Conservation (phyloP, 1,140 invertebrate species). For the Cepaea nemoralis region DNA sequence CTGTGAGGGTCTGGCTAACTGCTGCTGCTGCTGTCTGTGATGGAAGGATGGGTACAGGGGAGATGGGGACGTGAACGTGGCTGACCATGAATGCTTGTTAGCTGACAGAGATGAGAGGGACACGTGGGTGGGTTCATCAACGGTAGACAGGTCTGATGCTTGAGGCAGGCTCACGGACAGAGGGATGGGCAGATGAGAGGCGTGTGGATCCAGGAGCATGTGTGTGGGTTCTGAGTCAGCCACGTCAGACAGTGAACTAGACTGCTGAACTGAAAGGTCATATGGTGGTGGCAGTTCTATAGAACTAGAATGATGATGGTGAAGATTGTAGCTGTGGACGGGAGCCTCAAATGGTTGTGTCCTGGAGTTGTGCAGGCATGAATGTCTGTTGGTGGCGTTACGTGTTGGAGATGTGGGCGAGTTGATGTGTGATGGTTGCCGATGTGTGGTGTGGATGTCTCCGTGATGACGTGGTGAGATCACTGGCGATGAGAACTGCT, state of each 20-base stretch:
- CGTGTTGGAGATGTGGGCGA: neutral
- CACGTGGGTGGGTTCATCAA: slow-evolving; percentile 36
- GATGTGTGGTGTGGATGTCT: neutral
- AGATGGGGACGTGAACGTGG: slow-evolving; percentile 44
- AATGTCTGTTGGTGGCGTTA: neutral
- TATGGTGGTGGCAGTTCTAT: slow-evolving; percentile 28
- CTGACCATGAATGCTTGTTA: slow-evolving; percentile 33
- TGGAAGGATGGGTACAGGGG: slow-evolving; percentile 40
- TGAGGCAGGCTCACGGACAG: slow-evolving; percentile 21
- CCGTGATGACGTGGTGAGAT: neutral
- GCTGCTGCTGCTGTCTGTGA: neutral
- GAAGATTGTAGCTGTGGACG: neutral
- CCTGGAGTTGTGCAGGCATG: neutral
- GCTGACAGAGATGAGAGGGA: slow-evolving; percentile 28
- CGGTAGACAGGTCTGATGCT: neutral
- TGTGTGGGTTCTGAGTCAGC: slow-evolving; percentile 35
- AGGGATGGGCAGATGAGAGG: neutral
- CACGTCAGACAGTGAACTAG: neutral
- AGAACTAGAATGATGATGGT: neutral
- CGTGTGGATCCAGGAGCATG: slow-evolving; percentile 33
- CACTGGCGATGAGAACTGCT: neutral
- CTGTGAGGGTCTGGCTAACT: slow-evolving; percentile 31
- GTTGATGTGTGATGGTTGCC: neutral
- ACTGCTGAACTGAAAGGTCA: slow-evolving; percentile 25
- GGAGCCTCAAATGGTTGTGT: neutral